Evolutionary conservation across 2,113 vertebrate genomes (phyloP).

Genomic region (Hemibagrus wyckioides): DNA sequence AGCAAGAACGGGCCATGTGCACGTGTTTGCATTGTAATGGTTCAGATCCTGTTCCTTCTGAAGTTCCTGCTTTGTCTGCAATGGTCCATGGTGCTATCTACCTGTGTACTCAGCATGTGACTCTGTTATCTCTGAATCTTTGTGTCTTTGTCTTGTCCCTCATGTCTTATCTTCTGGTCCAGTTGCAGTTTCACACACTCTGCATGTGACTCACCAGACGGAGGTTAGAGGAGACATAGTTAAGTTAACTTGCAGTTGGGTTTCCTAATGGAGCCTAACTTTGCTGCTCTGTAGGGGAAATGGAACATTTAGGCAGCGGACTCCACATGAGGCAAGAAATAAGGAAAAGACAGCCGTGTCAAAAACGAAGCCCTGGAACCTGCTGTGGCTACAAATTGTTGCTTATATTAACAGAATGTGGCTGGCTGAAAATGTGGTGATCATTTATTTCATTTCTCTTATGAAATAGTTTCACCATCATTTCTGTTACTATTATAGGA

Average conservation of each 20-base stretch:
- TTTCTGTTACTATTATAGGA: neutral
- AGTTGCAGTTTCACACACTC: slow-evolving; percentile 50
- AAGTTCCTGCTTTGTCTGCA: slow-evolving; percentile 34
- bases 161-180: slow-evolving; percentile 42
- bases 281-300: slow-evolving; percentile 13
- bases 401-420: slow-evolving; percentile 11
- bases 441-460: slow-evolving; percentile 1
- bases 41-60: slow-evolving; percentile 14
- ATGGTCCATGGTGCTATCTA: slow-evolving; percentile 27
- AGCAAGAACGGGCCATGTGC: neutral
- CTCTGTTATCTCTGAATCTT: slow-evolving; percentile 36
- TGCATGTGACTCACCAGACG: slow-evolving; percentile 34
- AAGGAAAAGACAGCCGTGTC: slow-evolving; percentile 2
- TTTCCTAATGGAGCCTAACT: slow-evolving; percentile 37
- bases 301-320: slow-evolving; percentile 8
- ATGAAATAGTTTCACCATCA: neutral
- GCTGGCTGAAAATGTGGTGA: slow-evolving; percentile 5
- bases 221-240: slow-evolving; percentile 37
- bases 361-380: neutral
- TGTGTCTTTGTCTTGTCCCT: slow-evolving; percentile 36
- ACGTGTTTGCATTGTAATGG: slow-evolving; percentile 20
- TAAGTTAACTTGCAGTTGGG: slow-evolving; percentile 40
- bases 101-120: slow-evolving; percentile 27
- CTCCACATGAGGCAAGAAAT: slow-evolving; percentile 6
- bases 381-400: neutral